phyloP scores from a whole-genome alignment of 2,113 vertebrate species.

The Plestiodon gilberti region DNA sequence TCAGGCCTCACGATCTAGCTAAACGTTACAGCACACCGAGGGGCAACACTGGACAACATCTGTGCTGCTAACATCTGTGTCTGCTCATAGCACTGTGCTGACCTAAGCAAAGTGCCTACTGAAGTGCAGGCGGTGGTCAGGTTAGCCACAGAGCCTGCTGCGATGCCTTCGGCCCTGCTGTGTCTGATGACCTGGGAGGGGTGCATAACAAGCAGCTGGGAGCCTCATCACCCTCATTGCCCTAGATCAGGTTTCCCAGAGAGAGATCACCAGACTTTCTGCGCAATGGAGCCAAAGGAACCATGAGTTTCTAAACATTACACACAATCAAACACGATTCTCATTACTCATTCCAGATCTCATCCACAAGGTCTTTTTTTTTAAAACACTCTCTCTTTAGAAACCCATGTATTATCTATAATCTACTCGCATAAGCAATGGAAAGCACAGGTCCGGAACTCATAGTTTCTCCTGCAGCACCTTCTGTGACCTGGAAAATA shows the following conservation, averaged over 20 bases:
- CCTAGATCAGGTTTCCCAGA: background rate
- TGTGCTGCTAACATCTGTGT: slow-evolving; percentile 1
- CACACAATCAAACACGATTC: background rate
- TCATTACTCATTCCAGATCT: background rate
- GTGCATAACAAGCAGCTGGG: background rate
- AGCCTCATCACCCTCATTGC: background rate
- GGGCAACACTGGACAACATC: background rate
- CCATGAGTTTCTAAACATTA: background rate
- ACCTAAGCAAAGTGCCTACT: background rate
- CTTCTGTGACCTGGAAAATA: background rate
- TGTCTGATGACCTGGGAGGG: background rate
- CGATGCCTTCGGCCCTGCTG: background rate
- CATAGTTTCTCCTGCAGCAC: background rate
- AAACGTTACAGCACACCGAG: background rate
- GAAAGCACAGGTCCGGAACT: background rate
- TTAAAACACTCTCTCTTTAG: background rate
- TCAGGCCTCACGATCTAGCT: background rate
- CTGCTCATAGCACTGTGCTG: too few relatives aligned
- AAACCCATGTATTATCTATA: background rate
- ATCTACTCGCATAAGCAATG: background rate
- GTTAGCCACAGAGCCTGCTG: background rate
- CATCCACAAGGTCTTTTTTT: background rate
- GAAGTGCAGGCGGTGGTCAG: background rate
- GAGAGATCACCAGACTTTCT: background rate
- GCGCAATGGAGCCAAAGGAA: background rate